Conservation (phyloP, 1,140 invertebrate species). For the Nymphalis io region DNA sequence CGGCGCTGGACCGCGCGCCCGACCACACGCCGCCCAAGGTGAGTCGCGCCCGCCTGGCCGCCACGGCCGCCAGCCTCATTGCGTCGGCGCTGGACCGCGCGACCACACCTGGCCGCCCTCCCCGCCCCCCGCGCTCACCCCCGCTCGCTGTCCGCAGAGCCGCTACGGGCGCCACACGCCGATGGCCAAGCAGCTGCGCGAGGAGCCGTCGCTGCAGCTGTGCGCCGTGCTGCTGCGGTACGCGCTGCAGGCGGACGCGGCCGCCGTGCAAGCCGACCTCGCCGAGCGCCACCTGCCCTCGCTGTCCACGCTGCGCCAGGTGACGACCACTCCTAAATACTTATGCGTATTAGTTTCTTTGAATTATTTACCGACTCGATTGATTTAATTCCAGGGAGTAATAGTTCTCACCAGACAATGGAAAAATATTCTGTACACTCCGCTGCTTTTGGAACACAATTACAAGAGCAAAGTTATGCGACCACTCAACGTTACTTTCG, state of each 20-base stretch:
- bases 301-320: conserved; percentile 92
- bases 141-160: conserved; percentile 86
- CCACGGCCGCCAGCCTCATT: conserved; percentile 85
- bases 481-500: conserved; percentile 93
- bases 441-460: conserved; percentile 93
- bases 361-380: no score
- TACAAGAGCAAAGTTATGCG: conserved; percentile 91
- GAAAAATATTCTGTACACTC: conserved; percentile 98
- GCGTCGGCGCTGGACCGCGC: conserved; percentile 94
- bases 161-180: conserved; percentile 93
- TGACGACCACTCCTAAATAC: no score
- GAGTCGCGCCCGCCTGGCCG: conserved; percentile 17
- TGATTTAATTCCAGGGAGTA: conserved; percentile 53
- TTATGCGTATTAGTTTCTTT: no score
- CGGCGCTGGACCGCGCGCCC: conserved; percentile 91
- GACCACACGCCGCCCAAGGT: conserved; percentile 93
- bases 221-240: conserved; percentile 94
- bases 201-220: conserved; percentile 97
- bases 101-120: conserved; percentile 62
- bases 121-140: no score
- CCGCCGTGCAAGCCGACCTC: conserved; percentile 91
- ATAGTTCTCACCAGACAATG: conserved; percentile 92
- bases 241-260: conserved; percentile 87
- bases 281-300: conserved; percentile 91
- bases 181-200: conserved; percentile 94